Evolutionary conservation across 2,888 invertebrate species (phyloP), one percentile per base, ranked within the genome.

Genomic region (Galerucella nymphaeae): DNA sequence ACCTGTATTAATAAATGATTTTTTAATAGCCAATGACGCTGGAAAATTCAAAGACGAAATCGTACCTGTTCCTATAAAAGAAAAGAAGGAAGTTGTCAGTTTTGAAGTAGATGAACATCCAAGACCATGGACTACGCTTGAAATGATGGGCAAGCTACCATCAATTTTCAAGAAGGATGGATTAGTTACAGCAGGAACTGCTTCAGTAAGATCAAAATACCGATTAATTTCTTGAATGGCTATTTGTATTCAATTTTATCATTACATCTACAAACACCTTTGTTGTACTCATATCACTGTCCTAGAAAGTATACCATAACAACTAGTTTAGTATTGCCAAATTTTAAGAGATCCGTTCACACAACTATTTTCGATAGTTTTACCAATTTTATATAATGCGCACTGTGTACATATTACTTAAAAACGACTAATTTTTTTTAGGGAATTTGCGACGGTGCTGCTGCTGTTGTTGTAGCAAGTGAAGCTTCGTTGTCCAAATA

Each of bases 391-490:
- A 23, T 23, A 23, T 23, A 2, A 23, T 3, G 23, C 23, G 23
- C 23, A 23, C 23, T 23, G 23, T 23, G 23, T 30, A 30, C 23
- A 30, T 30, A 30, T 30, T 30, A 5, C 2, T 30, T 30, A 4
- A 30, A 30, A 30, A 30, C 5, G 23, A 3, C 23, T 38, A 6
- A 38, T n/a, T 20, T 57, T 72, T 83, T 85, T n/a, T 83, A 96
- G 96, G 99, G 99, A 76, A 93, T 99, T 81, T 95, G 95, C 83
- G 99, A 99, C 88, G 99, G 99, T n/a, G 99, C 99, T 1, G 96
- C 94, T 5, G 94, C 97, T 23, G 88, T 99, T 1, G 89, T 99
- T 16, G 85, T 99, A 65, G 98, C 98, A 48, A 94, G 94, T 80
- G 99, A 99, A 86, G 94, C 93, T 73, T 96, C 97, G 0, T 90